phyloP scores from a whole-genome alignment of 2,888 invertebrate species.

The Lingula anatina region DNA sequence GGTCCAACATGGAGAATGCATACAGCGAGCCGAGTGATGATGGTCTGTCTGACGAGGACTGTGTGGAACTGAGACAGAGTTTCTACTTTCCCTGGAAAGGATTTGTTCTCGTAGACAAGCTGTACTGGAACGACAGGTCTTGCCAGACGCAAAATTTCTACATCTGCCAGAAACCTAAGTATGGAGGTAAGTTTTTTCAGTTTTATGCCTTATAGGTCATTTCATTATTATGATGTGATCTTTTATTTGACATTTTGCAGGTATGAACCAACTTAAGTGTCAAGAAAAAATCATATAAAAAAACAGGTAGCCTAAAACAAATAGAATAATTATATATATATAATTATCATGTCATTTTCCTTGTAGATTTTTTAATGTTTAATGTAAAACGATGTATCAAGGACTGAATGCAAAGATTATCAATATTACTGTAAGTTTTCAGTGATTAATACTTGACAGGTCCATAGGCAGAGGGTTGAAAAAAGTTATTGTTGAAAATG shows the following conservation, averaged over 20 bases:
- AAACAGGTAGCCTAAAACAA: not conserved
- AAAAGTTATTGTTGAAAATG: too few relatives aligned
- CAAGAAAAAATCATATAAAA: not conserved
- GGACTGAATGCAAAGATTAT: too few relatives aligned
- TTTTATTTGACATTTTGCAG: not conserved
- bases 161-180: slow-evolving; percentile 68
- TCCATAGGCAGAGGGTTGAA: too few relatives aligned
- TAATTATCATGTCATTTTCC: too few relatives aligned
- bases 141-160: slow-evolving; percentile 70
- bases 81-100: slow-evolving; percentile 58
- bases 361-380: too few relatives aligned
- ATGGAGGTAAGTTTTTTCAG: slow-evolving; percentile 60
- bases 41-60: slow-evolving; percentile 74
- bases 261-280: not conserved
- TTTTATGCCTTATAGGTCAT: too few relatives aligned
- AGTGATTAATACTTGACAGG: too few relatives aligned
- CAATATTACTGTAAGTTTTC: too few relatives aligned
- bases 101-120: slow-evolving; percentile 56
- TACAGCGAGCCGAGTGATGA: slow-evolving; percentile 76
- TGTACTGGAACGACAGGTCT: slow-evolving; percentile 78
- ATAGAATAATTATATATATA: too few relatives aligned
- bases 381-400: too few relatives aligned
- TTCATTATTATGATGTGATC: too few relatives aligned
- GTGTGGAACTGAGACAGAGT: slow-evolving; percentile 69
- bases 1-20: slow-evolving; percentile 65